Evolutionary conservation across 2,113 vertebrate species (phyloP), one percentile per base, ranked within the genome.

Genomic region (Oryzias celebensis): DNA sequence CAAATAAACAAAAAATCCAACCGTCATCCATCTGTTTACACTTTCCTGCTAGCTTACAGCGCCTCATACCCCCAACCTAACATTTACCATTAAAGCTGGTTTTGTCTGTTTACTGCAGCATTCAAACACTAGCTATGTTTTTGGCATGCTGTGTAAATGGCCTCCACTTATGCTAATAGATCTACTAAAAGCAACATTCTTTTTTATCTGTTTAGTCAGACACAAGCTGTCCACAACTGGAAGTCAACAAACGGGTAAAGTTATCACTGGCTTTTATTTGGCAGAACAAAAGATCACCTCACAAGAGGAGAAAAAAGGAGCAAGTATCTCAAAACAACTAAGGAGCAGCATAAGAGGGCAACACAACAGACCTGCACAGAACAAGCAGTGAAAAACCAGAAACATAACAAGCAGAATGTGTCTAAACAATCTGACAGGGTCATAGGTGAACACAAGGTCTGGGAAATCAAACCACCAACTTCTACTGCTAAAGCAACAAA

Each of bases 41-140:
- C 31, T 36, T 7, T 36, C 31, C 31, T 2, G 6, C 7, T 36
- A 7, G 1, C 31, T 36, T 36, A 36, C 31, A 36, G 7, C 7
- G 1, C 7, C 31, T 36, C 31, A 36, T 7, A 42, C 45, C 26
- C 5, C 26, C 26, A 4, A 28, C 3, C 26, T 28, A 28, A 28
- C 26, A 28, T 20, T 20, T 20, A 20, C 20, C 20, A 20, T 20
- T 20, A 20, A 24, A 47, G 62, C 49, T 62, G 46, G 56, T 47
- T 66, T 17, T 36, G n/a, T 42, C 43, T 83, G 68, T 87, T 85
- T 66, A 60, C 59, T 17, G 66, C 15, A 61, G 73, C 75, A 80
- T 83, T 88, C 77, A 83, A 82, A 85, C 81, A 82, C 54, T 22
- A 20, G 54, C 13, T n/a, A 15, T 63, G 77, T 75, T 81, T 80